Conservation (phyloP, 2,888 invertebrate genomes). For the Tipula helvola region DNA sequence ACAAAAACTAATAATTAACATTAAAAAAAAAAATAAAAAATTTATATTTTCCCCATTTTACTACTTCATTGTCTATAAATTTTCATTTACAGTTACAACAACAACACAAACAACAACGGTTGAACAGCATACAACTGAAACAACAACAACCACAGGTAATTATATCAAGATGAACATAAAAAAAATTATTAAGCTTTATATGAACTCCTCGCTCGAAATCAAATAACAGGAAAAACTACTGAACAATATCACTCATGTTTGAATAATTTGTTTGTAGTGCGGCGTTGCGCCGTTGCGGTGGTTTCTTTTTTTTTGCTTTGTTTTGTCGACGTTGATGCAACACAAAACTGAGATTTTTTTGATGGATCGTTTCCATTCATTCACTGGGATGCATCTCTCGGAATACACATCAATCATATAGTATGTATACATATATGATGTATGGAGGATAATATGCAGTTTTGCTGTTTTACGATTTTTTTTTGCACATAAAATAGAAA, state of each 20-base stretch:
- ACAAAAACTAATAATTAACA: not conserved
- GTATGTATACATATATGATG: too few species aligned
- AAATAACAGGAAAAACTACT: not conserved
- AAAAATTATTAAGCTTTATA: not conserved
- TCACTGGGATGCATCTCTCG: not conserved
- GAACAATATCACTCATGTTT: not conserved
- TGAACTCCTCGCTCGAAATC: not conserved
- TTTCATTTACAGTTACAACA: not conserved
- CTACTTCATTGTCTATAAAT: not conserved
- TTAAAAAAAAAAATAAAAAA: not conserved
- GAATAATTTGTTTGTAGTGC: not conserved
- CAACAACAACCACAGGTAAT: conserved; percentile 9
- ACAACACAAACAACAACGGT: not conserved
- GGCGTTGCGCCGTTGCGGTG: not conserved
- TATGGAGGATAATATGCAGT: not conserved
- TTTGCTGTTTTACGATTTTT: not conserved
- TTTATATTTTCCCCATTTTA: not conserved
- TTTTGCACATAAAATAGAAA: not conserved
- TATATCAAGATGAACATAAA: not conserved
- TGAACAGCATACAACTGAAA: not conserved
- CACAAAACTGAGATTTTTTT: not conserved
- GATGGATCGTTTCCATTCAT: not conserved
- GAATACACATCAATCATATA: not conserved
- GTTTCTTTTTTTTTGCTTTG: not conserved
- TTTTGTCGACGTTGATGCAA: not conserved